Percentiles rank a stretch among this genome's conserved stretches.
These are phyloP conservation scores for Lophotis ruficrista DNA, from an alignment of 2,113 vertebrate species.

Conservation along the genomic window DNA sequence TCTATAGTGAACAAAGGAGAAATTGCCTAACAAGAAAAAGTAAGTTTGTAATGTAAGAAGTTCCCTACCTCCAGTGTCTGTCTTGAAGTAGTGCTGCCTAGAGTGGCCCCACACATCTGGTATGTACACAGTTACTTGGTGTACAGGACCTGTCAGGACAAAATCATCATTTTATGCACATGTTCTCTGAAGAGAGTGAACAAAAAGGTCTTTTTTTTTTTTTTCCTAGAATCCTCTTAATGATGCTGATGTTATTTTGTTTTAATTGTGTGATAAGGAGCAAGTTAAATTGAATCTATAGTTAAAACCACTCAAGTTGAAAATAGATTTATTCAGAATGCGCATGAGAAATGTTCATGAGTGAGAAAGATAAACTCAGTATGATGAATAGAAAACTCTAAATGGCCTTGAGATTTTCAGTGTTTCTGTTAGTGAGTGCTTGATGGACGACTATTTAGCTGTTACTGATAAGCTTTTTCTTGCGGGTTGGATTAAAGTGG, in stretches of 20 bases:
- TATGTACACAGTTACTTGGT: neutral
- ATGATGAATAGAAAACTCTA: neutral
- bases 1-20: neutral
- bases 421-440: neutral
- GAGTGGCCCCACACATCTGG: neutral
- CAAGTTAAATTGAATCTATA: neutral
- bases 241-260: neutral
- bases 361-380: neutral
- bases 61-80: neutral
- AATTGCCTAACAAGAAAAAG: neutral
- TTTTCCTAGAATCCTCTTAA: neutral
- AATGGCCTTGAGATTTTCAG: conserved; percentile 10
- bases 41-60: neutral
- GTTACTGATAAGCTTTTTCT: neutral
- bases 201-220: neutral
- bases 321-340: neutral
- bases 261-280: neutral
- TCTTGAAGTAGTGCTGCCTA: neutral
- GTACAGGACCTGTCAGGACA: neutral
- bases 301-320: neutral
- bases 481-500: neutral
- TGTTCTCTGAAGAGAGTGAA: neutral
- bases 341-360: neutral
- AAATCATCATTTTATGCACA: neutral
- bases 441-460: neutral